Base-by-base conservation (phyloP, 2,888 invertebrate species). In the Ectemnius continuus region DNA sequence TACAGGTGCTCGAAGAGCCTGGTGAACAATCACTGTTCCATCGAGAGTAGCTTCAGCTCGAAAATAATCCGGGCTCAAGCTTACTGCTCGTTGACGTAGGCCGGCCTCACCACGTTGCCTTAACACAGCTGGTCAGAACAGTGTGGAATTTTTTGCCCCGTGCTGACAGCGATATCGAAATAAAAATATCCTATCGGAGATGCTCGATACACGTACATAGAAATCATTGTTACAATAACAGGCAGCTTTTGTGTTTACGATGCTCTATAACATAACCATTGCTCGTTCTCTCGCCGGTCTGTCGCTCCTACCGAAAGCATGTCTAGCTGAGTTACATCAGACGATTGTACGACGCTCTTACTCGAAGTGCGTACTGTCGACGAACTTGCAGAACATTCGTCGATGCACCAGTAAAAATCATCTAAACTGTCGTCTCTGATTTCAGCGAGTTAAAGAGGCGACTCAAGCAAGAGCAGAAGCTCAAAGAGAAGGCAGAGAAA, bases 391-490 rank as follows among this genome's bases (percentile, higher is more conserved):
- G 2, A 1, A 14, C 6, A 13, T 61, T 16, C 0, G 20, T 66
- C 13, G 13, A n/a, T 8, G 36, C 5, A 56, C 13, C 46, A 52
- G 45, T 18, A 14, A 59, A 56, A 61, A 8, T 8, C 46, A 69
- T 61, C 36, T 0, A 6, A 36, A 52, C 13, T 28, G 57, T 8
- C 8, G 26, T 8, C 59, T 26, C 14, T 69, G 28, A 18, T 83
- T 79, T 65, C 91, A 99, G 99, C 94, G 99, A 99, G 92, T 92
- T 97, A 83, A 99, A 99, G 92, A 93, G 99, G 73, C 94, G 97
- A 13, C 89, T 96, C 70, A 99, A 99, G 92, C 96, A 96, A 8
- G 97, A 98, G 88, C 96, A 98, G 91, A 99, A 99, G 90, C 95
- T 96, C 13, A 96, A 97, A 89, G 97, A 98, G 86, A 98, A 98